Conservation (phyloP, 2,888 invertebrate genomes). For the Nebria brevicollis region DNA sequence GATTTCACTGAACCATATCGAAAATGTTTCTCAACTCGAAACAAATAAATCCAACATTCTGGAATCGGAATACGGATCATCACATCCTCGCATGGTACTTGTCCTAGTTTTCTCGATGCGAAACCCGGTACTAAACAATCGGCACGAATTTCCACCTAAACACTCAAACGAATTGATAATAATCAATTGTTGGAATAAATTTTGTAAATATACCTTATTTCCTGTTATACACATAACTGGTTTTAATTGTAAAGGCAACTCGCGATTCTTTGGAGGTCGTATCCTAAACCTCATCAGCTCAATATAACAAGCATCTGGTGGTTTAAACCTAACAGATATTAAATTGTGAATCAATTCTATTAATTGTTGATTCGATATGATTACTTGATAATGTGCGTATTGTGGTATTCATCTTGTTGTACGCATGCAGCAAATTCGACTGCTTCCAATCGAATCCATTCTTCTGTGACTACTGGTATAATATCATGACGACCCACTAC, state of each 20-base stretch:
- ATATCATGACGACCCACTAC: slow-evolving; percentile 99
- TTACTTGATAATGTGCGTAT: slow-evolving; percentile 85
- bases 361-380: slow-evolving; percentile 48
- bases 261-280: slow-evolving; percentile 93
- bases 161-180: slow-evolving; percentile 6
- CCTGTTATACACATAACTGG: slow-evolving; percentile 89
- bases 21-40: slow-evolving; percentile 98
- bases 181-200: not conserved
- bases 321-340: slow-evolving; percentile 79
- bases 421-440: slow-evolving; percentile 95
- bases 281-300: slow-evolving; percentile 96
- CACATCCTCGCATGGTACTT: slow-evolving; percentile 98
- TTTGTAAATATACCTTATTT: slow-evolving; percentile 70
- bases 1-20: slow-evolving; percentile 97
- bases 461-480: slow-evolving; percentile 97
- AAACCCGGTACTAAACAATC: slow-evolving; percentile 98
- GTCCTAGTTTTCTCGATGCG: slow-evolving; percentile 93
- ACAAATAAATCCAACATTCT: slow-evolving; percentile 99
- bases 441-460: slow-evolving; percentile 97
- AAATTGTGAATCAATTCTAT: not conserved
- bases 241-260: slow-evolving; percentile 95
- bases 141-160: slow-evolving; percentile 89
- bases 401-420: slow-evolving; percentile 89
- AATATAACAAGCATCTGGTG: slow-evolving; percentile 97
- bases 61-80: slow-evolving; percentile 96